Evolutionary conservation across 2,113 vertebrate species (phyloP).

Genomic region (human (Homo sapiens)): DNA sequence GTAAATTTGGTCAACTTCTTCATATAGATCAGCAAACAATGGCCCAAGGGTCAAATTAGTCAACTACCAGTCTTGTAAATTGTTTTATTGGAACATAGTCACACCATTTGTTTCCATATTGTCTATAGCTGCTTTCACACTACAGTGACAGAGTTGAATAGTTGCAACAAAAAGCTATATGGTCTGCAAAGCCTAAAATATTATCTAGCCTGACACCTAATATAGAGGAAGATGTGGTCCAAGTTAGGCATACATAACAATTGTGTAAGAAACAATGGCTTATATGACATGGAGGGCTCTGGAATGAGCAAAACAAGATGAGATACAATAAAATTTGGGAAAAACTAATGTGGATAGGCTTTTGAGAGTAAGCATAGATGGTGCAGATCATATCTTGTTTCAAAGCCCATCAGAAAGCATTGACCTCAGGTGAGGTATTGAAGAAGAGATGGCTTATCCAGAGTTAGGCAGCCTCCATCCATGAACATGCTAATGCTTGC

Average conservation of each 20-base stretch:
- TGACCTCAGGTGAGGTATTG: not conserved
- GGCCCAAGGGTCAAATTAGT: not conserved
- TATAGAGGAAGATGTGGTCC: not conserved
- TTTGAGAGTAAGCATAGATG: not conserved
- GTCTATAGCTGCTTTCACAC: not conserved
- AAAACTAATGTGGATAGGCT: not conserved
- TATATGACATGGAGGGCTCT: not conserved
- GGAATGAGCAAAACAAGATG: not conserved
- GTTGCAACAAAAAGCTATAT: not conserved
- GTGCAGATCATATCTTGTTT: not conserved
- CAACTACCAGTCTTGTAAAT: not conserved
- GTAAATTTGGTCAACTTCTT: not conserved
- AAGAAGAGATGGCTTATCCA: not conserved
- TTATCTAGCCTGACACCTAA: not conserved
- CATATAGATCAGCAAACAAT: not conserved
- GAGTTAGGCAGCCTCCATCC: not conserved
- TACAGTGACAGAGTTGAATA: not conserved
- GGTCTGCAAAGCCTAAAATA: not conserved
- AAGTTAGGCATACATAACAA: not conserved
- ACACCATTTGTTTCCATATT: not conserved
- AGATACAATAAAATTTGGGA: not conserved
- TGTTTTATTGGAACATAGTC: not conserved
- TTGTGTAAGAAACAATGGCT: not conserved
- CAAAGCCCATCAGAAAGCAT: not conserved
- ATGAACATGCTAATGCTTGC: not conserved